Evolutionary conservation across 2,888 invertebrate genomes (phyloP).

Genomic region (Peribatodes rhomboidaria): DNA sequence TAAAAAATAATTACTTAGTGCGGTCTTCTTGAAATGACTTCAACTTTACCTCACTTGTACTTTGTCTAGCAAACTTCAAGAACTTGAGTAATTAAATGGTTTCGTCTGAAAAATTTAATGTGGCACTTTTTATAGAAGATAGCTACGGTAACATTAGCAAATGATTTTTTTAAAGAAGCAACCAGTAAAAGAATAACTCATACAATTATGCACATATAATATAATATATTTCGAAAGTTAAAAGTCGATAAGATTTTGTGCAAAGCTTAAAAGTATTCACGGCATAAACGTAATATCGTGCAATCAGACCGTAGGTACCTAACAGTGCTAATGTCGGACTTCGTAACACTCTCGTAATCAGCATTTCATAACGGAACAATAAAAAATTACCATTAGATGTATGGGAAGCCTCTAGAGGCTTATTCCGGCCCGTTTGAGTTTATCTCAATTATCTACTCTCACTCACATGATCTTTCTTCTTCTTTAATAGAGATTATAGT

Average conservation of each 20-base stretch:
- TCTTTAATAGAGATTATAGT: too few species aligned
- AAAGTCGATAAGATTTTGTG: background rate
- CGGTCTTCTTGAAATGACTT: background rate
- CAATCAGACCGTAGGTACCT: background rate
- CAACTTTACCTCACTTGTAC: background rate
- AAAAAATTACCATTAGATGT: background rate
- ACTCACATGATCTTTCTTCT: too few species aligned
- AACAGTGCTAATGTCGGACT: slow-evolving; percentile 4
- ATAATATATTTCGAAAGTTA: too few species aligned
- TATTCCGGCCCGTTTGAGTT: too few species aligned
- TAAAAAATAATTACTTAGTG: slow-evolving; percentile 8
- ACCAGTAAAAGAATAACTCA: too few species aligned
- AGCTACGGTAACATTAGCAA: too few species aligned
- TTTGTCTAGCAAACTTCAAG: background rate
- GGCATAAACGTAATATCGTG: background rate
- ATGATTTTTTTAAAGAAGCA: too few species aligned
- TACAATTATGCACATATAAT: too few species aligned
- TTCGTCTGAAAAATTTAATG: background rate
- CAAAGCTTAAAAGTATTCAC: background rate
- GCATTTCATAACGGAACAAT: background rate
- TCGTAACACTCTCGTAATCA: background rate
- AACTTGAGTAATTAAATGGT: background rate
- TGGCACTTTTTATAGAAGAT: background rate
- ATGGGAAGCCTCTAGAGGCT: background rate
- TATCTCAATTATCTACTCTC: too few species aligned